Evolutionary conservation across 2,113 vertebrate genomes (phyloP).

Genomic region (Sinocyclocheilus maitianheensis): DNA sequence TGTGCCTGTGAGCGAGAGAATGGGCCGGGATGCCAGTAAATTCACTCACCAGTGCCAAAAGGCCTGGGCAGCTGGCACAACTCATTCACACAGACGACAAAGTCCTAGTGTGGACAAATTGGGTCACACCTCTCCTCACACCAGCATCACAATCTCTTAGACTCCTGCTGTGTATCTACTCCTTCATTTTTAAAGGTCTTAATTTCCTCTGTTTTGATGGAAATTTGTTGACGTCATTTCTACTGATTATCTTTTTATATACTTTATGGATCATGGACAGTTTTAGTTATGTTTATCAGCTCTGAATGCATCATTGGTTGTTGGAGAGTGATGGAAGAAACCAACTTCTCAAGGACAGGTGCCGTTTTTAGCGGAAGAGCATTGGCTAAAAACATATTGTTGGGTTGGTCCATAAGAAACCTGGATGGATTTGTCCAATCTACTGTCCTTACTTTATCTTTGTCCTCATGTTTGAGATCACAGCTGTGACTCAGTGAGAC

Average conservation of each 20-base stretch:
- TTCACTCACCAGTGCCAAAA: conserved; percentile 60
- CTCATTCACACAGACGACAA: conserved; percentile 69
- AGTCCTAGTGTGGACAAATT: conserved; percentile 72
- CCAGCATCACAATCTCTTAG: conserved; percentile 42
- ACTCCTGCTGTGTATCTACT: neutral
- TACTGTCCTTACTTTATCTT: neutral
- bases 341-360: neutral
- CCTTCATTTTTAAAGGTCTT: neutral
- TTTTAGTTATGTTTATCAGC: conserved; percentile 8
- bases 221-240: neutral
- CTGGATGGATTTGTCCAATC: neutral
- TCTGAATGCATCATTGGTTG: conserved; percentile 9
- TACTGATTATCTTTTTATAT: neutral
- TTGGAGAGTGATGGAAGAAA: conserved; percentile 15
- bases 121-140: conserved; percentile 65
- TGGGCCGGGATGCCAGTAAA: conserved; percentile 61
- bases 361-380: neutral
- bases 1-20: conserved; percentile 46
- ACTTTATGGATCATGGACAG: neutral
- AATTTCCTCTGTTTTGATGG: neutral
- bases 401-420: neutral
- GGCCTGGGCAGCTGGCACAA: conserved; percentile 66
- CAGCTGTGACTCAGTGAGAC: conserved; percentile 56
- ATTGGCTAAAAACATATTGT: neutral
- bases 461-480: conserved; percentile 1